Evolutionary conservation across 2,113 vertebrate species (phyloP).

Genomic region (Rhizomys pruinosus): DNA sequence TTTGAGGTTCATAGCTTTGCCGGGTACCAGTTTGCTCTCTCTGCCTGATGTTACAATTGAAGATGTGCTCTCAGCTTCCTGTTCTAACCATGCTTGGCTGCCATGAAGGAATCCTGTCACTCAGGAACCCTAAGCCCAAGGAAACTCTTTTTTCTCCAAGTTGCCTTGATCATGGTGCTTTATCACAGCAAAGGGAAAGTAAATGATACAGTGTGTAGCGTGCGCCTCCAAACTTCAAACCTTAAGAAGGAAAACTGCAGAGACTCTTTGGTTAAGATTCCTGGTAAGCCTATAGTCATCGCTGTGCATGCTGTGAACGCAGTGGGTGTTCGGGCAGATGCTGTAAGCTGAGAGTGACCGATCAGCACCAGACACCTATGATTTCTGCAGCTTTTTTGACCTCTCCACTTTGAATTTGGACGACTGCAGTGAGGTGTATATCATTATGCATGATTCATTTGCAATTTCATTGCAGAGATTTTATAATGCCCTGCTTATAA

Average conservation of each 20-base stretch:
- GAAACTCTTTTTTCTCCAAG: too few species aligned
- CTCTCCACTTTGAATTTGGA: constrained; percentile 19
- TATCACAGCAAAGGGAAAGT: too few species aligned
- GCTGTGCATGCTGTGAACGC: neutral
- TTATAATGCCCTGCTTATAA: constrained; percentile 46
- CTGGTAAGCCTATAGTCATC: neutral
- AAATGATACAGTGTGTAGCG: too few species aligned
- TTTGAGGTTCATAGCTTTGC: too few species aligned
- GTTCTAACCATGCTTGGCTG: too few species aligned
- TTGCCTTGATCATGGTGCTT: too few species aligned
- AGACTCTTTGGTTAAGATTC: neutral
- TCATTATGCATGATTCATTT: neutral
- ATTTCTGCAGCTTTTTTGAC: neutral
- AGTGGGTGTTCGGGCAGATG: neutral
- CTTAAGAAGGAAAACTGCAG: neutral
- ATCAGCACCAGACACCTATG: neutral
- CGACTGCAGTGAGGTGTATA: neutral
- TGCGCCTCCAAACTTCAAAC: neutral
- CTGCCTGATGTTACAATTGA: too few species aligned
- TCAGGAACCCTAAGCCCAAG: too few species aligned
- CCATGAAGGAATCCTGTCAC: too few species aligned
- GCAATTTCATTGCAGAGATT: neutral
- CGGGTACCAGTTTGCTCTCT: too few species aligned
- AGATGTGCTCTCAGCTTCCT: too few species aligned
- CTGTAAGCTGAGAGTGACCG: neutral